Conservation (phyloP, 2,888 invertebrate species). For the Spisula solida region DNA sequence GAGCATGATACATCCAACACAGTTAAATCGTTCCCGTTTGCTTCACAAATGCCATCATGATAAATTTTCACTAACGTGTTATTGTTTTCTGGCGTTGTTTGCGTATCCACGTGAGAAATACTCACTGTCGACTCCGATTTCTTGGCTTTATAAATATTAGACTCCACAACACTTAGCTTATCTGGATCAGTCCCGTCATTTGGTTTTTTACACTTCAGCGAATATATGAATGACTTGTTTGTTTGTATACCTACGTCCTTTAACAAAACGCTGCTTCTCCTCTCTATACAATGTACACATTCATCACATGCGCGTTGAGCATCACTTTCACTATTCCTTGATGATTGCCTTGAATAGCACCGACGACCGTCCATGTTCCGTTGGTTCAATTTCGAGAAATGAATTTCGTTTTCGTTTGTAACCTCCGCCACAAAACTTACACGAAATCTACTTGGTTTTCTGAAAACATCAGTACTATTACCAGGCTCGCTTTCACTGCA, state of each 20-base stretch:
- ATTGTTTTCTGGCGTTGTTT: neutral
- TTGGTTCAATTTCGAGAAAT: neutral
- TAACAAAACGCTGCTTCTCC: neutral
- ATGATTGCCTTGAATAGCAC: neutral
- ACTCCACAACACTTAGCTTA: neutral
- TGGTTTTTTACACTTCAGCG: neutral
- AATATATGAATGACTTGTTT: constrained; percentile 58
- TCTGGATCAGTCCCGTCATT: neutral
- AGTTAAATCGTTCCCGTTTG: neutral
- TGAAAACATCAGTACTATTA: neutral
- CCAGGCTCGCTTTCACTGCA: neutral
- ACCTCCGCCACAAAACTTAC: neutral
- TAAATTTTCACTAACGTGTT: neutral
- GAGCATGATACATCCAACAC: neutral
- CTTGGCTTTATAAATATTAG: neutral
- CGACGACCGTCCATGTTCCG: neutral
- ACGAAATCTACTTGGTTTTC: neutral
- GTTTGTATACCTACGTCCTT: constrained; percentile 59
- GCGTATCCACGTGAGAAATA: neutral
- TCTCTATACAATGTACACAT: neutral
- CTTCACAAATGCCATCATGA: neutral
- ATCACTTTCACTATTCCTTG: neutral
- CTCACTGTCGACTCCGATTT: neutral
- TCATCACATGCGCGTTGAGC: constrained; percentile 1
- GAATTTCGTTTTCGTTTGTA: neutral